Evolutionary conservation across 2,797 vertebrate species (phyloP).

Genomic region (Uromys caudimaculatus): DNA sequence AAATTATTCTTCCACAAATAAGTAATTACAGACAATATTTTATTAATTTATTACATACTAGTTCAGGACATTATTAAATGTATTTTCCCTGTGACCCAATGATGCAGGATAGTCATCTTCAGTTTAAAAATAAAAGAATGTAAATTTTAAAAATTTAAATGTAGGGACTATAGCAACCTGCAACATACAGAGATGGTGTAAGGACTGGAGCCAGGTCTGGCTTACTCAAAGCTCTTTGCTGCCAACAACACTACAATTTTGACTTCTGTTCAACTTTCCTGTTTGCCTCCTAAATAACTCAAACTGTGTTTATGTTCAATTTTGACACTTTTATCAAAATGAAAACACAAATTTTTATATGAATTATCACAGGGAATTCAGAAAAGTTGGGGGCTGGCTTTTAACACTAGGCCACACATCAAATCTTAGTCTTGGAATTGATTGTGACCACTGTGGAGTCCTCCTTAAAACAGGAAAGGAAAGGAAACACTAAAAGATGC

Average conservation of each 20-base stretch:
- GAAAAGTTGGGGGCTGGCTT: background rate
- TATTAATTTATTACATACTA: background rate
- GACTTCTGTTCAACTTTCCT: conserved; percentile 29
- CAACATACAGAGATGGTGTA: background rate
- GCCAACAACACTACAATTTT: conserved; percentile 7
- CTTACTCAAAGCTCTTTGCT: conserved; percentile 5
- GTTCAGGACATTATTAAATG: conserved; percentile 38
- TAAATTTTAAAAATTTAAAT: background rate
- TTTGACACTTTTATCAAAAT: conserved; percentile 38
- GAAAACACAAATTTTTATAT: conserved; percentile 40
- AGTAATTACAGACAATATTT: conserved; percentile 60
- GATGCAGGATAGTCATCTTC: background rate
- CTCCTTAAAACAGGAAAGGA: background rate
- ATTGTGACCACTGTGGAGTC: background rate
- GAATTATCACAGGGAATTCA: background rate
- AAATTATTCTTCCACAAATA: conserved; percentile 42
- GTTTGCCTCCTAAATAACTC: conserved; percentile 44
- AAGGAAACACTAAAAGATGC: background rate
- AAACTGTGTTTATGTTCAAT: conserved; percentile 22
- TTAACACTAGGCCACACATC: background rate
- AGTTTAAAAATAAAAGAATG: background rate
- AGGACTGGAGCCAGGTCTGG: background rate
- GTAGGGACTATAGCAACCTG: background rate
- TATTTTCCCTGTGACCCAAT: conserved; percentile 13
- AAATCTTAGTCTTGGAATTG: background rate